Base-by-base conservation (phyloP, 2,113 vertebrate genomes). In the Aldabrachelys gigantea region DNA sequence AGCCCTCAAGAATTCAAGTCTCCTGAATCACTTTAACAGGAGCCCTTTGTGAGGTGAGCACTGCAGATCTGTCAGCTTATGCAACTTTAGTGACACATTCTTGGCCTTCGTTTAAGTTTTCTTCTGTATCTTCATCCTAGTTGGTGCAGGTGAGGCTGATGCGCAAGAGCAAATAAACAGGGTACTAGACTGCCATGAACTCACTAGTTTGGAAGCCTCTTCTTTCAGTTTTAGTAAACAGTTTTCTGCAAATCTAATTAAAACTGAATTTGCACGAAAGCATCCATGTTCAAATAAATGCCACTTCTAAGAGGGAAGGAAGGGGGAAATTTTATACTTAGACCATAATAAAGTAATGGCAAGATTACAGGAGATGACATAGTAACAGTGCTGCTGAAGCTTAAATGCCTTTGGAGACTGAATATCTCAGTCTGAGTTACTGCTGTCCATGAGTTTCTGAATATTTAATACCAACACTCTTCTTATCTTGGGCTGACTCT, bases 171-270 rank as follows among this genome's bases (percentile, higher is more conserved):
- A 62, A 92, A 91, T 24, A 87, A 91, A 52, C 47, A 93, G 29
- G 91, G 25, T 31, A 10, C 35, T 92, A 87, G n/a, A 13, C 9
- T 35, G 82, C 2, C 6, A 11, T 49, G 91, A 91, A 53, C 21
- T 59, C 31, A 27, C 2, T 56, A 59, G 65, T 13, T 50, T 91
- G 82, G 75, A 92, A 93, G 22, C 8, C 8, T 10, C 38, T 91
- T 88, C 89, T 90, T 85, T 94, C 19, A 83, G 13, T 44, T 93
- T 84, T 65, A 93, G 57, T 9, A 1, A 93, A 88, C 22, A 47
- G 79, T 65, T 90, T 92, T 83, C 88, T 88, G 65, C 53, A 91
- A 90, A 85, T 11, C 62, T 85, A 94, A 87, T 92, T 87, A 82
- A 41, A 85, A 84, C 41, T 79, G 79, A 54, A 57, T 80, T 29